These are phyloP conservation scores for Manis pentadactyla DNA, from an alignment of 2,797 vertebrate genomes.

Conservation along the genomic window DNA sequence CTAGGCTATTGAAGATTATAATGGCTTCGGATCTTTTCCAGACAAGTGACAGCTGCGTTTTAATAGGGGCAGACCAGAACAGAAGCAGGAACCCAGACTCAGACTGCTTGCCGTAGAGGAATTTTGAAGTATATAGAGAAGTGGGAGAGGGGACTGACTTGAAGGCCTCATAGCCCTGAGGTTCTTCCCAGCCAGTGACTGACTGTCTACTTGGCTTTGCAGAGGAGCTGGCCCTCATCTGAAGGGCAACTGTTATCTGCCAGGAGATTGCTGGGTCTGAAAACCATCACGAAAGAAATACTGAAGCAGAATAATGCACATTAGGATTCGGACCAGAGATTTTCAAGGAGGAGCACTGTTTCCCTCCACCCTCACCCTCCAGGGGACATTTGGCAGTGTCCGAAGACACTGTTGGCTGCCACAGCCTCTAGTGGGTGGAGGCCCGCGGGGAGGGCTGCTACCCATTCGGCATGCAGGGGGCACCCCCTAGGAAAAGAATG, in stretches of 20 bases:
- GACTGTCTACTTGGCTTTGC: background rate
- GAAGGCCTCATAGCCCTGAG: background rate
- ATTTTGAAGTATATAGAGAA: background rate
- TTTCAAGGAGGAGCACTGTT: background rate
- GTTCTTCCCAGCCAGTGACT: background rate
- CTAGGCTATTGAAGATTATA: background rate
- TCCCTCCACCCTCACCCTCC: background rate
- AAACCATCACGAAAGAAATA: background rate
- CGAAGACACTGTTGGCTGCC: background rate
- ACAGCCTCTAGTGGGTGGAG: background rate
- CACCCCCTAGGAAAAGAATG: background rate
- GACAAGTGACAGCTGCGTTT: background rate
- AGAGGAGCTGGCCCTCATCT: background rate
- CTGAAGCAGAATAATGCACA: background rate
- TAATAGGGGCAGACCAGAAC: background rate
- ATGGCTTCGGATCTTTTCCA: background rate
- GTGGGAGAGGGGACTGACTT: background rate
- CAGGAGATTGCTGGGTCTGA: background rate
- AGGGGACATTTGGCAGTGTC: background rate
- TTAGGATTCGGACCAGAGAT: background rate
- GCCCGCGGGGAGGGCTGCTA: background rate
- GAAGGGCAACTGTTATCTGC: background rate
- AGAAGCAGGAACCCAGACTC: background rate
- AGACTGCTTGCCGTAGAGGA: background rate
- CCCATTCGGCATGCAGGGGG: background rate